Percentiles rank a stretch among this genome's conserved stretches.
Conservation (phyloP, 1,140 invertebrate species). For the Adelges cooleyi region DNA sequence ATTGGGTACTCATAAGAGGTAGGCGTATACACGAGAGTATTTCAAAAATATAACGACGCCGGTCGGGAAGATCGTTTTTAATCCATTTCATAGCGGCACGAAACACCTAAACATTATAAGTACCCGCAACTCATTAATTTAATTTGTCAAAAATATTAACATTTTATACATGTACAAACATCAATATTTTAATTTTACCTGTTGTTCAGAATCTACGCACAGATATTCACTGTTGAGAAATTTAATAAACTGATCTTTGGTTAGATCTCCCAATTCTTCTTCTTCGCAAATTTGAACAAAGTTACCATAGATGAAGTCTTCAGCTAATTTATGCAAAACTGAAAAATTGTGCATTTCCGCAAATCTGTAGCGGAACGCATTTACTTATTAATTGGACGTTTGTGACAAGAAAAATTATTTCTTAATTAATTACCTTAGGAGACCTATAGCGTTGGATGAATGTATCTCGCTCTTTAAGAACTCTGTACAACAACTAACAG, state of each 20-base stretch:
- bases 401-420: background rate
- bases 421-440: constrained; percentile 51
- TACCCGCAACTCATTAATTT: constrained; percentile 5
- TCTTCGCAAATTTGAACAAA: constrained; percentile 72
- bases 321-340: constrained; percentile 64
- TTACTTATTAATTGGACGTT: background rate
- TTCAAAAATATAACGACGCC: constrained; percentile 76
- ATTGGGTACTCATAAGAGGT: constrained; percentile 67
- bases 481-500: constrained; percentile 74
- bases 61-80: constrained; percentile 62
- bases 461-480: constrained; percentile 81
- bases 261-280: constrained; percentile 81
- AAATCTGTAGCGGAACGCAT: constrained; percentile 51
- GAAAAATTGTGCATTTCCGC: constrained; percentile 81
- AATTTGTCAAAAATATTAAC: no score
- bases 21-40: constrained; percentile 73
- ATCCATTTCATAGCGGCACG: constrained; percentile 85
- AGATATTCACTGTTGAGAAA: constrained; percentile 79
- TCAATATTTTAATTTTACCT: constrained; percentile 46
- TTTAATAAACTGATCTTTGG: constrained; percentile 64
- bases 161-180: background rate
- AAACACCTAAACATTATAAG: constrained; percentile 53
- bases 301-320: constrained; percentile 74
- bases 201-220: constrained; percentile 80
- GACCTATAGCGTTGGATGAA: constrained; percentile 79